Conservation (phyloP, 2,113 vertebrate genomes). For the Callipepla squamata region DNA sequence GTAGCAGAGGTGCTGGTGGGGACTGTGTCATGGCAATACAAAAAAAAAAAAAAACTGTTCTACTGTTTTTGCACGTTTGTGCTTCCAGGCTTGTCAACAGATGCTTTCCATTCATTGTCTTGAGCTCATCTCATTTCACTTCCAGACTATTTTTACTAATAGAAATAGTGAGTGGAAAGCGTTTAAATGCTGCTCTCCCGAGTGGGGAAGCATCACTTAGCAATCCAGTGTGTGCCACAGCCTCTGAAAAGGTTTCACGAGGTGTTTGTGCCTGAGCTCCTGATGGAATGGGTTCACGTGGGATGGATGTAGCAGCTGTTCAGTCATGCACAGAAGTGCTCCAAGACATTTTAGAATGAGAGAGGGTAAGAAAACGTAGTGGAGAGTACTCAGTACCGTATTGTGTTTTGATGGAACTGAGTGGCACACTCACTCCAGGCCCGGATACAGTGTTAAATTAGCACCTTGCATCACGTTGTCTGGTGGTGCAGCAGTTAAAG, state of each 20-base stretch:
- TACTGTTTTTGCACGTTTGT: neutral
- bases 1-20: neutral
- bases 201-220: neutral
- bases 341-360: neutral
- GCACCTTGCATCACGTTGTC: neutral
- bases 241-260: neutral
- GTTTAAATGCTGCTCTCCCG: neutral
- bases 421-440: neutral
- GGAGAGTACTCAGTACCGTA: too few relatives aligned
- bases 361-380: fast-evolving
- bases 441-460: neutral
- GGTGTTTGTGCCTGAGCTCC: fast-evolving
- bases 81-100: neutral
- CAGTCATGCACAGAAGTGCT: neutral
- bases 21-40: neutral
- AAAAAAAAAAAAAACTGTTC: neutral
- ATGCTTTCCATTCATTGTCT: neutral
- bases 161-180: neutral
- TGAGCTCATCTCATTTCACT: neutral
- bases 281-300: fast-evolving
- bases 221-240: fast-evolving
- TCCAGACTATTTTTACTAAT: neutral
- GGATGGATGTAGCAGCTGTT: neutral
- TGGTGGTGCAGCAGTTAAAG: neutral
- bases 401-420: too few relatives aligned